Conservation (phyloP, 2,888 invertebrate genomes). For the Zaprionus bogoriensis region DNA sequence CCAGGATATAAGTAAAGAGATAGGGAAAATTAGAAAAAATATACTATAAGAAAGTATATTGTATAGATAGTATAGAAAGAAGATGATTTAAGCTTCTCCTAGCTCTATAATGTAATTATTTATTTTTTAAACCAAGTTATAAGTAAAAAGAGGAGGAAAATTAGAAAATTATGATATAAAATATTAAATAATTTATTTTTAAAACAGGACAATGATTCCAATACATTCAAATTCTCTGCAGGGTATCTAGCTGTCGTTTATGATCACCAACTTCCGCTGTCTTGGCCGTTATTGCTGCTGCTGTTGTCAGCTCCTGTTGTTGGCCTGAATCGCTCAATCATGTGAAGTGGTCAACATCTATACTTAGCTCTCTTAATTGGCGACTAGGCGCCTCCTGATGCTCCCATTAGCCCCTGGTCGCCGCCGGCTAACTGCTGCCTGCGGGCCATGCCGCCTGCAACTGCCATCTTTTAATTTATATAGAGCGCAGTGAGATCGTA, state of each 20-base stretch:
- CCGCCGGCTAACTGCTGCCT: neutral
- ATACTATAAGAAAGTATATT: no score
- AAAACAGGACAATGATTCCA: no score
- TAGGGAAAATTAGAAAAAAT: no score
- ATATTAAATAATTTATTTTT: no score
- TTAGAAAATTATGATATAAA: no score
- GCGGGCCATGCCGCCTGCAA: neutral
- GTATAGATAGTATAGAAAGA: no score
- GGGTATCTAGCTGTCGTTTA: slow-evolving; percentile 1
- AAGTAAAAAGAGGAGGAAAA: no score
- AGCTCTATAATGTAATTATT: no score
- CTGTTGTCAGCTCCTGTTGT: slow-evolving; percentile 13
- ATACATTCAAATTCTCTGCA: neutral
- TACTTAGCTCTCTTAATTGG: slow-evolving; percentile 60
- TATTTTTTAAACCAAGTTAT: no score
- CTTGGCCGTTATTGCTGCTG: slow-evolving; percentile 22
- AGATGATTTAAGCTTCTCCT: no score
- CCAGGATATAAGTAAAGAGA: no score
- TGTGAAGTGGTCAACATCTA: slow-evolving; percentile 70
- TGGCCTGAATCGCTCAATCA: slow-evolving; percentile 75
- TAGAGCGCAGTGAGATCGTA: no score
- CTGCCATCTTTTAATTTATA: slow-evolving; percentile 33
- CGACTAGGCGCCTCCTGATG: slow-evolving; percentile 65
- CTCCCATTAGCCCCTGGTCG: slow-evolving; percentile 43
- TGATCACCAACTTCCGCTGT: neutral